Base-by-base conservation (phyloP, 2,888 invertebrate species). In the Xylocampa areola region DNA sequence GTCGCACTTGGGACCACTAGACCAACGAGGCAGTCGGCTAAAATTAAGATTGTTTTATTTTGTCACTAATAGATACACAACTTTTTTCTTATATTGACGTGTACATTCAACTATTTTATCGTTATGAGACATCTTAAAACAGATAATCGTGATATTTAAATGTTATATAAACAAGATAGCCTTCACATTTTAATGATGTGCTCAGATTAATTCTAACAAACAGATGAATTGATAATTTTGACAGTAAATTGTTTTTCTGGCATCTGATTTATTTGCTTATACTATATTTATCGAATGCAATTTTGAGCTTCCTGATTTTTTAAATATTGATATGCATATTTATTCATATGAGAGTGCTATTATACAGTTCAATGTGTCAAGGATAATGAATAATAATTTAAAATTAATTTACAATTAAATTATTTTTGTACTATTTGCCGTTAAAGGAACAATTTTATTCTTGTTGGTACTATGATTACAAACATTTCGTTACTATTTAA, bases 161-260 rank as follows among this genome's bases (percentile, higher is more conserved):
- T 58, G 50, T 54, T 32, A 48, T 16, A 36, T n/a, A 35, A 48
- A 52, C 5, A 17, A 30, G 16, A 30, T 61, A 25, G 47, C 68
- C 68, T 68, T 68, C 49, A 70, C 70, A 70, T 69, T 69, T 49
- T 25, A 43, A 16, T 16, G 27, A 50, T 36, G 36, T 43, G 10
- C 14, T 7, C 14, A 44, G 14, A 50, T 55, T 60, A 19, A 59
- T 64, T 48, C 32, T 41, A 54, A 41, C 50, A 53, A 68, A 59
- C 50, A 68, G 14, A 50, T 17, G 27, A 35, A 44, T 45, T 41
- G 37, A 47, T 32, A 65, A 17, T 50, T 60, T 53, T 60, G 39
- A 32, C 53, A 60, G 5, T 16, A 19, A 0, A 2, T 33, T 33
- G 10, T 29, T 25, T 40, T 45, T n/a, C n/a, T 21, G 21, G 6